phyloP scores from a whole-genome alignment of 2,797 vertebrate species.

The Eospalax fontanierii region DNA sequence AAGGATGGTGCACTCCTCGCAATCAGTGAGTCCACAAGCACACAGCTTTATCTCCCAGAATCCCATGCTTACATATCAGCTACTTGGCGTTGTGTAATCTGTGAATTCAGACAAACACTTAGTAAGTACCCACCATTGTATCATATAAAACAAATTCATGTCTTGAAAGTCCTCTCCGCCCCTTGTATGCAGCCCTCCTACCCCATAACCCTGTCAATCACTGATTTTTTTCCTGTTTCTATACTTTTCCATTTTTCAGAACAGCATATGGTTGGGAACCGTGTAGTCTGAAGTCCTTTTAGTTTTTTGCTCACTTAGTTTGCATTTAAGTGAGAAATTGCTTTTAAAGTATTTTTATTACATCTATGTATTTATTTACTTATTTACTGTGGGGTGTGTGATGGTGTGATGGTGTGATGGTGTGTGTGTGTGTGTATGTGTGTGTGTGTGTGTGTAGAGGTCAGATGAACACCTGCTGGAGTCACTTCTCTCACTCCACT shows the following conservation, averaged over 20 bases:
- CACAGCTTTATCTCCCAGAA: not conserved
- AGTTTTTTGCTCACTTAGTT: not conserved
- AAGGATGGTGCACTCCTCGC: not conserved
- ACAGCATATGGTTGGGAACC: not conserved
- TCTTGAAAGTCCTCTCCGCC: not conserved
- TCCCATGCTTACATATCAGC: not conserved
- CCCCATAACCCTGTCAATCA: too few species aligned
- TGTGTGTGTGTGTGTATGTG: not conserved
- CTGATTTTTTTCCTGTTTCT: not conserved
- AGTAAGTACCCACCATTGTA: not conserved
- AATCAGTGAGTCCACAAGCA: not conserved
- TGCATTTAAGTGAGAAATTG: too few species aligned
- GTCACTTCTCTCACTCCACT: not conserved
- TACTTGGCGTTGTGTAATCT: not conserved
- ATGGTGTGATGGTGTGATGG: not conserved
- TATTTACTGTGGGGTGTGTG: not conserved
- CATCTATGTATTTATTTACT: not conserved
- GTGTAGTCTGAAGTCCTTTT: not conserved
- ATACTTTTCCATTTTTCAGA: not conserved
- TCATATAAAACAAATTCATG: not conserved
- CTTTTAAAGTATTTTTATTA: not conserved
- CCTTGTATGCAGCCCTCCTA: not conserved
- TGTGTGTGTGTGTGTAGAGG: not conserved
- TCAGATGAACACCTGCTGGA: not conserved
- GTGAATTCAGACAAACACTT: not conserved